Percentiles rank a stretch among this genome's conserved stretches.
Conservation (phyloP, 2,797 vertebrate genomes). For the Garrulus glandarius region DNA sequence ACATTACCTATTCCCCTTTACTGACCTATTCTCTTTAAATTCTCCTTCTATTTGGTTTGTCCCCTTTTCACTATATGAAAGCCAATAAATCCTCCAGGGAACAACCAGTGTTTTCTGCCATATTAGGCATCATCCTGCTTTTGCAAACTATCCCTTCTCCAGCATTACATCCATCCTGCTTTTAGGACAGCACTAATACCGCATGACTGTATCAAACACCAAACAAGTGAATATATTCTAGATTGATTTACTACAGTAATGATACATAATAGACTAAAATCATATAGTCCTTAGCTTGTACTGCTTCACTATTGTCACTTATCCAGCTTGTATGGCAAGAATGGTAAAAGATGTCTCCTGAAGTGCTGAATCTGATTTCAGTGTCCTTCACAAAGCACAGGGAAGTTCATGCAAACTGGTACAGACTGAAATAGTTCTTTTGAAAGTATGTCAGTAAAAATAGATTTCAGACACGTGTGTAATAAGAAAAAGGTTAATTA, state of each 20-base stretch:
- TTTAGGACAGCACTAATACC: background rate
- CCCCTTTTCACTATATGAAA: background rate
- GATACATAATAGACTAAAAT: background rate
- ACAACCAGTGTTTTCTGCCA: background rate
- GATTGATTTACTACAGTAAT: background rate
- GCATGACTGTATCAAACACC: background rate
- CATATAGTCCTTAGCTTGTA: background rate
- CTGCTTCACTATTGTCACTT: background rate
- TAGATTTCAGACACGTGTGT: background rate
- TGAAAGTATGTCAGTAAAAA: conserved; percentile 59
- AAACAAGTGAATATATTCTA: background rate
- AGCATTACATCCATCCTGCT: background rate
- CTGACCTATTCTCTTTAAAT: background rate
- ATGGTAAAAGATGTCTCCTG: background rate
- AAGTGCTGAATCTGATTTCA: background rate
- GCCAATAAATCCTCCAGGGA: background rate
- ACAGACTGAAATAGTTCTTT: background rate
- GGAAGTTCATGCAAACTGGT: background rate
- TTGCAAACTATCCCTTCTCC: background rate
- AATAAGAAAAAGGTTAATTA: conserved; percentile 50
- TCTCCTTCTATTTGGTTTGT: background rate
- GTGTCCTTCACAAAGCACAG: background rate
- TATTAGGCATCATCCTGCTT: background rate
- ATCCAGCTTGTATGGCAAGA: background rate
- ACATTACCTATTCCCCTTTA: background rate